phyloP scores from a whole-genome alignment of 2,113 vertebrate species.

The Silurus meridionalis region DNA sequence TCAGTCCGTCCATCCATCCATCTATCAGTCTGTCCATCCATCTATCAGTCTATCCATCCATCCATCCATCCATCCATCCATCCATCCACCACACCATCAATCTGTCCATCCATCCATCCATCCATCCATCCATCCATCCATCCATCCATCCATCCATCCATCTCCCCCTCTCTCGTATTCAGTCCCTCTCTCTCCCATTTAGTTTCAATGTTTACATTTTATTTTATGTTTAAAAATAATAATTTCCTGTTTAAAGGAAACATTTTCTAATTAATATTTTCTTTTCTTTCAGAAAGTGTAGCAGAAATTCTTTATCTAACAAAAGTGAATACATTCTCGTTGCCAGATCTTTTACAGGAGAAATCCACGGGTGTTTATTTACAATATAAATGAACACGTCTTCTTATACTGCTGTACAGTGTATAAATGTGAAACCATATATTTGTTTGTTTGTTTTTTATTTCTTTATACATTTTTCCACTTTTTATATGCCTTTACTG shows the following conservation, averaged over 20 bases:
- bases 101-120: too few relatives aligned
- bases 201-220: neutral
- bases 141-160: neutral
- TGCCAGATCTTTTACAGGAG: neutral
- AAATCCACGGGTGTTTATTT: neutral
- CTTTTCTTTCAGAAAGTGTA: too few relatives aligned
- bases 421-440: constrained; percentile 26
- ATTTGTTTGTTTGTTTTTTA: constrained; percentile 3
- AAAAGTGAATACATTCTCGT: neutral
- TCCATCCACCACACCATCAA: too few relatives aligned
- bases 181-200: neutral
- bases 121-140: too few relatives aligned
- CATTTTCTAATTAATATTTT: too few relatives aligned
- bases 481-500: neutral
- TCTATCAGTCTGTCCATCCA: too few relatives aligned
- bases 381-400: neutral
- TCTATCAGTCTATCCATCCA: too few relatives aligned
- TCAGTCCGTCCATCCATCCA: too few relatives aligned
- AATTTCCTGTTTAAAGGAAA: too few relatives aligned
- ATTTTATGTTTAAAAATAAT: too few relatives aligned
- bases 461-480: neutral
- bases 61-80: too few relatives aligned
- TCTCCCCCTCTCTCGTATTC: neutral
- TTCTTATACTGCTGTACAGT: constrained; percentile 27
- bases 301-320: neutral